phyloP scores from a whole-genome alignment of 2,797 vertebrate genomes.

The Thripadectes ignobilis region DNA sequence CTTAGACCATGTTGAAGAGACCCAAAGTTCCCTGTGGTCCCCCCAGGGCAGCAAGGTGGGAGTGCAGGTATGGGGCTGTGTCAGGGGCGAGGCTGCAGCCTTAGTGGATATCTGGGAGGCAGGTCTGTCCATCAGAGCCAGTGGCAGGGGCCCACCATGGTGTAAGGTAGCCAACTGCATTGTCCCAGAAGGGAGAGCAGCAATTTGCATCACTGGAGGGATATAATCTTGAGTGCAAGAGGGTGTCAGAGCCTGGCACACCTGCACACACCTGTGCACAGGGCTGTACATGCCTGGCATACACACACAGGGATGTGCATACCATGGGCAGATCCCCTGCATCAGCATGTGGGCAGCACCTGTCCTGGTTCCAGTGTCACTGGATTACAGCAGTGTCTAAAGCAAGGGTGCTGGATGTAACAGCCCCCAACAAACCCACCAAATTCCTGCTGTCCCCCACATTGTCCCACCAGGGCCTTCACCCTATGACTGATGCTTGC shows the following conservation, averaged over 20 bases:
- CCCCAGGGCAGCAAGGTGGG: background rate
- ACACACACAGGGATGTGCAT: background rate
- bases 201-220: background rate
- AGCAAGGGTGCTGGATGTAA: background rate
- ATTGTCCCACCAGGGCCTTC: background rate
- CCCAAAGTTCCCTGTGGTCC: rapidly evolving
- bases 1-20: background rate
- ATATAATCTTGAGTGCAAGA: background rate
- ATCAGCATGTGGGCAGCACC: background rate
- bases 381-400: background rate
- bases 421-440: background rate
- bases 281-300: background rate
- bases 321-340: background rate
- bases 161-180: background rate
- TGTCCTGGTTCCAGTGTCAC: background rate
- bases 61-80: background rate
- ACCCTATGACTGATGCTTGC: background rate
- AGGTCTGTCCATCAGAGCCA: rapidly evolving
- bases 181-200: background rate
- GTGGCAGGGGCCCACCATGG: background rate
- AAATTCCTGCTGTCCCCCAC: background rate
- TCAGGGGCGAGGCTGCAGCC: background rate
- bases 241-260: background rate
- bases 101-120: background rate
- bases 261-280: background rate